These are phyloP conservation scores for Epistrophella euchroma DNA, from an alignment of 2,888 invertebrate species.

Conservation along the genomic window DNA sequence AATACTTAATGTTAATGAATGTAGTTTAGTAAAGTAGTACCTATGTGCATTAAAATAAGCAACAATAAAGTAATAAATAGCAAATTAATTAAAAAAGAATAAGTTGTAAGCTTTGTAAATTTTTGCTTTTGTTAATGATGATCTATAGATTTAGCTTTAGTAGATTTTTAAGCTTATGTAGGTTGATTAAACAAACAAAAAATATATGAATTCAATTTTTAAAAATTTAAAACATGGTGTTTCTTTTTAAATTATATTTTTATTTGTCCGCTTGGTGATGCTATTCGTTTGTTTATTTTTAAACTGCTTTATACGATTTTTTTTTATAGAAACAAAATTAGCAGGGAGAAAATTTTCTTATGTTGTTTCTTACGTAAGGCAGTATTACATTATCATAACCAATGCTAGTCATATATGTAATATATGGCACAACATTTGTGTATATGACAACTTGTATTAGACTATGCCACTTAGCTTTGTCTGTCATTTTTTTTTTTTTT, in stretches of 20 bases:
- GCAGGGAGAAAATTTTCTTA: no score
- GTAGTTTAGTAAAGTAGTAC: neutral
- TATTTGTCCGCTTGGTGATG: neutral
- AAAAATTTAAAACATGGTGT: neutral
- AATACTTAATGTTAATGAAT: neutral
- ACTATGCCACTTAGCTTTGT: no score
- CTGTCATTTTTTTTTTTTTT: no score
- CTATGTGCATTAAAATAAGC: neutral
- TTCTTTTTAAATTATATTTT: neutral
- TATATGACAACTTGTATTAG: no score
- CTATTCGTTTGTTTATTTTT: neutral
- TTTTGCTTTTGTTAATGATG: neutral
- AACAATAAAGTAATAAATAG: neutral
- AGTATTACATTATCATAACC: no score
- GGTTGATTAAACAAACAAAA: neutral
- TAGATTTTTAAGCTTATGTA: neutral
- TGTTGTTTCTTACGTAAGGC: no score
- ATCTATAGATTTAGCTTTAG: neutral
- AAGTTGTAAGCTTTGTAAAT: neutral
- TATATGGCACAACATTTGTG: no score
- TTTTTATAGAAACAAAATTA: no score
- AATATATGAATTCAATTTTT: neutral
- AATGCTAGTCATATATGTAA: no score
- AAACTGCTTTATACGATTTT: neutral
- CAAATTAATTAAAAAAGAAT: neutral